A percentile compares a stretch with the other conserved stretches of the same genome.
Conservation (phyloP, 2,888 invertebrate species). For the Zygogramma bicolorata region DNA sequence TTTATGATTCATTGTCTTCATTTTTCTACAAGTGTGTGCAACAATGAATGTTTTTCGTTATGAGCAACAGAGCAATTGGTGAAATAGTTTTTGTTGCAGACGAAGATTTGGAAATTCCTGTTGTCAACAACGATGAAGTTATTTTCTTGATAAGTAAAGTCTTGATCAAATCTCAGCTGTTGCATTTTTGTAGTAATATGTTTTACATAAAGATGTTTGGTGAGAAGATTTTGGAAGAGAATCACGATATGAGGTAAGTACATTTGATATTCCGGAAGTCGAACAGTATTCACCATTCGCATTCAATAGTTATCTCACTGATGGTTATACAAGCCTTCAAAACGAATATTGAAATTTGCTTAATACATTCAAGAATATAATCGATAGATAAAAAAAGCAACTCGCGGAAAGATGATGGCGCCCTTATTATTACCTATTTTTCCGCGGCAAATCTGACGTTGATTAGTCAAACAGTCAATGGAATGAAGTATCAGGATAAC, state of each 20-base stretch:
- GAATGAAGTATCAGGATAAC: too few relatives aligned
- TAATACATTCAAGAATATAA: too few relatives aligned
- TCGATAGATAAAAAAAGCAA: too few relatives aligned
- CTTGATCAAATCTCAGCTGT: slow-evolving; percentile 65
- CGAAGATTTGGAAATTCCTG: slow-evolving; percentile 58
- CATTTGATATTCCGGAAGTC: not conserved
- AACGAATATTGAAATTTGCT: too few relatives aligned
- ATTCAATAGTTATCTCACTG: too few relatives aligned
- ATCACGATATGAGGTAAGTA: slow-evolving; percentile 49
- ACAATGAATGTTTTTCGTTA: slow-evolving; percentile 2
- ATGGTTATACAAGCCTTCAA: too few relatives aligned
- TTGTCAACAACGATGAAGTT: slow-evolving; percentile 62
- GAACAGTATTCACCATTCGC: too few relatives aligned
- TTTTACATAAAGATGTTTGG: slow-evolving; percentile 65
- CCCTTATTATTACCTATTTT: too few relatives aligned
- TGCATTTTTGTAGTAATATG: slow-evolving; percentile 65
- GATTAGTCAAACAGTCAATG: too few relatives aligned
- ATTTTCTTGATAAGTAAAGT: slow-evolving; percentile 65
- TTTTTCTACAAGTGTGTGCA: not conserved
- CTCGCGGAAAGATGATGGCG: too few relatives aligned
- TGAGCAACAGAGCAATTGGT: too few relatives aligned
- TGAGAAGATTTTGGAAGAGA: slow-evolving; percentile 53
- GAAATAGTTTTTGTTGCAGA: slow-evolving; percentile 51
- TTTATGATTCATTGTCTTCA: not conserved
- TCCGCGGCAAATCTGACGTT: too few relatives aligned